These are phyloP conservation scores for Hormaphis cornu DNA, from an alignment of 1,140 invertebrate species.

Conservation along the genomic window DNA sequence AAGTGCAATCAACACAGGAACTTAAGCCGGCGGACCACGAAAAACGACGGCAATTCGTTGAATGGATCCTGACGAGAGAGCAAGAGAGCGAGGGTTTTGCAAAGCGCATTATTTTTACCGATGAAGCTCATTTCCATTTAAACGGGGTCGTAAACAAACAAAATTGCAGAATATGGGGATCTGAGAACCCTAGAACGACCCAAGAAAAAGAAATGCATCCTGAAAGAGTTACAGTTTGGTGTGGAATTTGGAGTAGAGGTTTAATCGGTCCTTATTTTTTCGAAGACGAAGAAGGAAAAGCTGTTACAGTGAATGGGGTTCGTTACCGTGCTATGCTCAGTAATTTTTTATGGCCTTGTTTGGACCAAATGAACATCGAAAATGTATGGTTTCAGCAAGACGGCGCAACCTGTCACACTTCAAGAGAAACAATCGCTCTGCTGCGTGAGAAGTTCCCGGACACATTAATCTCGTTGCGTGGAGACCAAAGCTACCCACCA, in stretches of 20 bases:
- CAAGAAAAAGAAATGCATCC: conserved; percentile 21
- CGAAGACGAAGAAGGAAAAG: conserved; percentile 36
- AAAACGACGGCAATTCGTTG: too few relatives aligned
- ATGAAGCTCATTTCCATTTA: conserved; percentile 39
- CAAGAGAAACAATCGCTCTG: too few relatives aligned
- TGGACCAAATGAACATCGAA: too few relatives aligned
- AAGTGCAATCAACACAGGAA: too few relatives aligned
- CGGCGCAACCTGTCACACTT: too few relatives aligned
- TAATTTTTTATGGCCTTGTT: not conserved
- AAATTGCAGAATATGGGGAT: conserved; percentile 15
- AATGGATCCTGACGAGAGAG: too few relatives aligned
- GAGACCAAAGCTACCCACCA: not conserved
- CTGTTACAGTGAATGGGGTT: conserved; percentile 35
- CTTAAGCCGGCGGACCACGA: too few relatives aligned
- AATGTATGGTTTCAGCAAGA: too few relatives aligned
- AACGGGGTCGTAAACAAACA: too few relatives aligned
- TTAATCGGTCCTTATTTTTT: conserved; percentile 41
- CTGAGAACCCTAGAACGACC: not conserved
- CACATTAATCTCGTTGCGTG: not conserved
- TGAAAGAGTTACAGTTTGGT: conserved; percentile 20
- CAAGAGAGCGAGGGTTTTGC: not conserved
- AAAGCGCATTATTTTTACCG: conserved; percentile 34
- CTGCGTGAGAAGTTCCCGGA: too few relatives aligned
- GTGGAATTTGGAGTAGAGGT: conserved; percentile 14
- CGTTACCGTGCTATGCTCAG: not conserved